Evolutionary conservation across 2,113 vertebrate species (phyloP), one percentile per base, ranked within the genome.

Genomic region (Ceuthmochares aereus): DNA sequence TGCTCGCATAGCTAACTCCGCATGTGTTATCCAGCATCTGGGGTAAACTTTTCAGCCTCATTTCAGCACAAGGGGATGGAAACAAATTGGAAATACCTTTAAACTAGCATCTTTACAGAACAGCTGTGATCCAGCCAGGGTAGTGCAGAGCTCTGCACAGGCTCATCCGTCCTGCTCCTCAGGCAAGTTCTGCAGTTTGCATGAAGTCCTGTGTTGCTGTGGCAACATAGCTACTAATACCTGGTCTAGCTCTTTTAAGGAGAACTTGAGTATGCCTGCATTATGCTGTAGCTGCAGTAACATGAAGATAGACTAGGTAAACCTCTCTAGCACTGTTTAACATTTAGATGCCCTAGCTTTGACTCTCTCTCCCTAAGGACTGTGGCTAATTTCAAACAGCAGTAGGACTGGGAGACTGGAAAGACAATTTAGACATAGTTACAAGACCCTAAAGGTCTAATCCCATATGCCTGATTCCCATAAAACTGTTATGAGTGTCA

Each of bases 201-300:
- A 67, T 12, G 30, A 92, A 90, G 69, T 84, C 64, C 84, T 78
- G 51, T 25, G 86, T 91, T 92, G 75, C 92, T 77, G 79, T 86
- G 76, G 85, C 63, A 97, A 94, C 88, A 6, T 62, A 58, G 62
- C 69, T 81, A 70, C 69, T 93, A 36, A 73, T 83, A 95, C 67
- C 58, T 69, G 45, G 66, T 58, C 90, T 69, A 84, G 45, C 25
- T 49, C 67, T 30, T 83, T 80, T 66, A 69, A 76, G n/a, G 55
- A 83, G 55, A 77, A 37, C 55, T 34, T 63, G 59, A 67, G 27
- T 29, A 34, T 56, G 22, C 32, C 42, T 60, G 73, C 20, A 49
- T 74, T 59, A 75, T 27, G 27, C 42, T 3, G 64, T 60, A 95
- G 94, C 64, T 76, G 84, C 80, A 93, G 94, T 73, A 93, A 90